Percentiles rank a stretch among this genome's conserved stretches.
Conservation (phyloP, 2,113 vertebrate species). For the Vidua chalybeata region DNA sequence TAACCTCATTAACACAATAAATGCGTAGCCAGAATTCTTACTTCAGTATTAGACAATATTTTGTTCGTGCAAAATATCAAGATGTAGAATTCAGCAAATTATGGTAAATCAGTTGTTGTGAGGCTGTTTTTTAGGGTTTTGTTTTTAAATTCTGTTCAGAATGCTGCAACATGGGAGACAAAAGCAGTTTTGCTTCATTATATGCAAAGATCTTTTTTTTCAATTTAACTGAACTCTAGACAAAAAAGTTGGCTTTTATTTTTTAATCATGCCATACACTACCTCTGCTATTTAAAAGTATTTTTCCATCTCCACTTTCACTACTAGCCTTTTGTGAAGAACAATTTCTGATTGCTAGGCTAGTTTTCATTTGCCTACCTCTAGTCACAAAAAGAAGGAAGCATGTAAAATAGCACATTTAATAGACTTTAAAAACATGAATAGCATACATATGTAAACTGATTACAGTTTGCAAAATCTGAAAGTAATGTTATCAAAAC, state of each 20-base stretch:
- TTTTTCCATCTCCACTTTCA: constrained; percentile 31
- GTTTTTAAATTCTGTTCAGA: not conserved
- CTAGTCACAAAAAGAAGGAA: constrained; percentile 42
- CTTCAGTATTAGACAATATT: not conserved
- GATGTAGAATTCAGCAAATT: constrained; percentile 13
- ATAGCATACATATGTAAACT: constrained; percentile 43
- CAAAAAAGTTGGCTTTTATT: not conserved
- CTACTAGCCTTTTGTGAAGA: constrained; percentile 56
- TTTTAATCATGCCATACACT: not conserved
- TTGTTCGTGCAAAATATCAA: constrained; percentile 16
- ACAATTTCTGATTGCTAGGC: constrained; percentile 57
- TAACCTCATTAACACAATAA: constrained; percentile 29
- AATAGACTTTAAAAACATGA: constrained; percentile 56
- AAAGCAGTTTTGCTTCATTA: constrained; percentile 24
- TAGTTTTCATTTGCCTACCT: constrained; percentile 60
- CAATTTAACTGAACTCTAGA: not conserved
- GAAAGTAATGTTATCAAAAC: constrained; percentile 48
- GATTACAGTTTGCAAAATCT: constrained; percentile 6
- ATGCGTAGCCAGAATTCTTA: not conserved
- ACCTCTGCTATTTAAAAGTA: constrained; percentile 32
- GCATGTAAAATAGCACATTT: constrained; percentile 20
- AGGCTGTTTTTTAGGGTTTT: not conserved
- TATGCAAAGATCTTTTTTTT: not conserved
- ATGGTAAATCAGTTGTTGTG: not conserved
- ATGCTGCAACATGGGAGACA: not conserved